phyloP scores from a whole-genome alignment of 2,888 invertebrate genomes.

The Eupithecia tripunctaria region DNA sequence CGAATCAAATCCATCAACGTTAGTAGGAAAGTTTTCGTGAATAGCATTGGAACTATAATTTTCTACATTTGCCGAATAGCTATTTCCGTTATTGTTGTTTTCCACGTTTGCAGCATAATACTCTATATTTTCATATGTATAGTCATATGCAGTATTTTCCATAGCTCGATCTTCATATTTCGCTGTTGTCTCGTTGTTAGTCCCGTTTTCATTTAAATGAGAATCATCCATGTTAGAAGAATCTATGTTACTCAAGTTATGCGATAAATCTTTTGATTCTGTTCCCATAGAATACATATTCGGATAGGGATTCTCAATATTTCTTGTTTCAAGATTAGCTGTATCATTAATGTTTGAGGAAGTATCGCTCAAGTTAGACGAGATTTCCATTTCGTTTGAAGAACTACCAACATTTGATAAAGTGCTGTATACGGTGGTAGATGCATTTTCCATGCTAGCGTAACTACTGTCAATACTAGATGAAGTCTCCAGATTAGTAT shows the following conservation, averaged over 20 bases:
- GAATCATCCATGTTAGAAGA: constrained; percentile 10
- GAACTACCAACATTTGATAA: constrained; percentile 22
- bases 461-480: constrained; percentile 25
- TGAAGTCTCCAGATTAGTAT: constrained; percentile 24
- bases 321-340: constrained; percentile 11
- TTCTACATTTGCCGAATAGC: constrained; percentile 48
- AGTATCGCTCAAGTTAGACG: constrained; percentile 12
- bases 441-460: constrained; percentile 30
- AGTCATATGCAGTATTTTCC: constrained; percentile 27
- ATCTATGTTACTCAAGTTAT: neutral
- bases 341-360: constrained; percentile 10
- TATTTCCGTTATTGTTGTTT: constrained; percentile 13
- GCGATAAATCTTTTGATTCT: constrained; percentile 16
- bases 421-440: constrained; percentile 20
- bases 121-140: constrained; percentile 48
- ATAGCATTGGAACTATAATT: constrained; percentile 38
- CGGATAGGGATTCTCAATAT: constrained; percentile 10
- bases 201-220: constrained; percentile 17
- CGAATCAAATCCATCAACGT: constrained; percentile 11
- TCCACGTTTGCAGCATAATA: constrained; percentile 43
- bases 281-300: constrained; percentile 17
- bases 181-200: constrained; percentile 7
- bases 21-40: constrained; percentile 27
- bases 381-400: constrained; percentile 20
- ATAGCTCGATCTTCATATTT: constrained; percentile 15